A percentile compares a stretch with the other conserved stretches of the same genome.
Conservation (phyloP, 2,888 invertebrate genomes). For the Perizoma affinitatum region DNA sequence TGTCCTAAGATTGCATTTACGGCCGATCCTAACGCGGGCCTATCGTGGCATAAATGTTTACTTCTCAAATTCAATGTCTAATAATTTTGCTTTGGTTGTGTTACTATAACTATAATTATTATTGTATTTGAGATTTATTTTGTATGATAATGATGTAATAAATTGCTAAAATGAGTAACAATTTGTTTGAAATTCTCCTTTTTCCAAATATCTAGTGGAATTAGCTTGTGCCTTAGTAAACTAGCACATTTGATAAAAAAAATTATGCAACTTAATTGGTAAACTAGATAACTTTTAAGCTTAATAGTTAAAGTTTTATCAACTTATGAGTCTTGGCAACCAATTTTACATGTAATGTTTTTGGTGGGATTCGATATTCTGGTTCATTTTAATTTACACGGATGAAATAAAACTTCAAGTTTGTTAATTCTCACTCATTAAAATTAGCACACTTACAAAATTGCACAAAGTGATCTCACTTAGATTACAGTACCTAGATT, state of each 20-base stretch:
- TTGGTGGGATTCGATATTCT: no score
- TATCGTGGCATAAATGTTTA: slow-evolving; percentile 60
- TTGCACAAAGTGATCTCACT: slow-evolving; percentile 76
- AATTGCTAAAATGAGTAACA: slow-evolving; percentile 66
- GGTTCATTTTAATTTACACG: slow-evolving; percentile 21
- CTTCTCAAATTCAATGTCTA: slow-evolving; percentile 79
- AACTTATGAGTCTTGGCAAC: no score
- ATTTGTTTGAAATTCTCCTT: no score
- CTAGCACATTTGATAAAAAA: no score
- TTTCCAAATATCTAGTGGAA: no score
- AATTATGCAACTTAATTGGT: no score
- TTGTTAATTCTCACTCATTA: slow-evolving; percentile 36
- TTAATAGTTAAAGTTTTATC: no score
- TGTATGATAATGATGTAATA: slow-evolving; percentile 83
- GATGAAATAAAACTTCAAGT: no score
- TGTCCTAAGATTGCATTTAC: slow-evolving; percentile 71
- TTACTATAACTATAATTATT: slow-evolving; percentile 80
- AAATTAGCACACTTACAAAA: slow-evolving; percentile 73
- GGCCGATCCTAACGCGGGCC: slow-evolving; percentile 57
- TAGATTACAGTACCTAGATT: slow-evolving; percentile 49
- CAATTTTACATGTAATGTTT: no score
- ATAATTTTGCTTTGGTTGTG: slow-evolving; percentile 83
- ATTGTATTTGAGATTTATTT: slow-evolving; percentile 83
- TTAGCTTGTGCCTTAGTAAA: no score
- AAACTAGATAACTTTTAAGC: no score